phyloP scores from a whole-genome alignment of 2,113 vertebrate genomes.

The Potamarius usumacintae region DNA sequence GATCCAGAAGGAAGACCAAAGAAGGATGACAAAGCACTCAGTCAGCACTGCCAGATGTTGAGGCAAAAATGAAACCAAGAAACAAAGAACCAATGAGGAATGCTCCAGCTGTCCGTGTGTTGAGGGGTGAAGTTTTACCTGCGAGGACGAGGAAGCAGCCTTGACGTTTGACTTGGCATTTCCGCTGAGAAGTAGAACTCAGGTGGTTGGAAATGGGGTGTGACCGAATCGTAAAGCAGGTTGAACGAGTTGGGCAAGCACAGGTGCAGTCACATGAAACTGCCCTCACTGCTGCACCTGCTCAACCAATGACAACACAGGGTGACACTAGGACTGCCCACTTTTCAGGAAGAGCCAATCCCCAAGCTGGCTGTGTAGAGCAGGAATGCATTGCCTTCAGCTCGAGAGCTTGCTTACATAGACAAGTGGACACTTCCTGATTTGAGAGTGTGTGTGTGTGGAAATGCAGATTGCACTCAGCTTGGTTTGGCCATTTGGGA shows the following conservation, averaged over 20 bases:
- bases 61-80: not conserved
- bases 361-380: not conserved
- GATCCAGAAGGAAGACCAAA: constrained; percentile 34
- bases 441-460: not conserved
- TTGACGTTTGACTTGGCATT: constrained; percentile 55
- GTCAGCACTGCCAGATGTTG: constrained; percentile 7
- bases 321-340: not conserved
- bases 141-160: constrained; percentile 64
- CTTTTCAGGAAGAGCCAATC: constrained; percentile 19
- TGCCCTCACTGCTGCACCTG: constrained; percentile 59
- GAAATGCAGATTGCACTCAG: not conserved
- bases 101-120: constrained; percentile 18
- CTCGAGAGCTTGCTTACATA: not conserved
- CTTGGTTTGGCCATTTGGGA: not conserved
- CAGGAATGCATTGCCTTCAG: constrained; percentile 14
- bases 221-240: constrained; percentile 53
- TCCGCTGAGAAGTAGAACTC: constrained; percentile 50
- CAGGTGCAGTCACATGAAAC: constrained; percentile 53
- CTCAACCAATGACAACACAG: constrained; percentile 36
- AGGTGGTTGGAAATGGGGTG: constrained; percentile 55
- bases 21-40: constrained; percentile 3
- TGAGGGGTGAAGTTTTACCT: constrained; percentile 50
- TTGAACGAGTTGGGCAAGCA: constrained; percentile 65
- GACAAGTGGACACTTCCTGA: not conserved
- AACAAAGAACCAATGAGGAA: constrained; percentile 6